Conservation (phyloP, 2,797 vertebrate species). For the Pipistrellus pipistrellus region DNA sequence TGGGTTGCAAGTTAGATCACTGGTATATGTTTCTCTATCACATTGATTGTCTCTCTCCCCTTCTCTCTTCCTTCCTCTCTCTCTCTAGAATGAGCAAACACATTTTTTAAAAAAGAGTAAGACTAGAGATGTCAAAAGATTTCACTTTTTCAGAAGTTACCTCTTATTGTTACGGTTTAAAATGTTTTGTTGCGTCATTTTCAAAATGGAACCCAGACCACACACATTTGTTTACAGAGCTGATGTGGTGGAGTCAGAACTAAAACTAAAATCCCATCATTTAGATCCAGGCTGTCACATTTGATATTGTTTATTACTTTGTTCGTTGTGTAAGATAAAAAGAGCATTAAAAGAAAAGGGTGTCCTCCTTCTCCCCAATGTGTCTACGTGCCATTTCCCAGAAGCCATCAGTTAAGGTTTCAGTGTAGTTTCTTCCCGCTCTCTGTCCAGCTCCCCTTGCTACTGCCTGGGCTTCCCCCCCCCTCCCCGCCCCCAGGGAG, state of each 20-base stretch:
- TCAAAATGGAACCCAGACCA: background rate
- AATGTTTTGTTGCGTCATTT: background rate
- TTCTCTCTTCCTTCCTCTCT: too few relatives aligned
- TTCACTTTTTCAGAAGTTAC: background rate
- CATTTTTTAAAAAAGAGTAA: background rate
- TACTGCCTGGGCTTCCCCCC: background rate
- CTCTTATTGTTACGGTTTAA: background rate
- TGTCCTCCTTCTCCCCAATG: background rate
- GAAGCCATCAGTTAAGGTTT: background rate
- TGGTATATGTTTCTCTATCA: too few relatives aligned
- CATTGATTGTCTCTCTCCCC: too few relatives aligned
- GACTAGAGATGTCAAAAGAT: background rate
- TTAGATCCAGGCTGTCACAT: background rate
- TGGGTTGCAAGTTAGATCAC: too few relatives aligned
- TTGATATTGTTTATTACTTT: background rate
- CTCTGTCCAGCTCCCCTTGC: too few relatives aligned
- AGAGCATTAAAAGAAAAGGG: background rate
- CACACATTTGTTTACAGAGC: background rate
- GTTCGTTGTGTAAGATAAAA: background rate
- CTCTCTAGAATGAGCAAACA: too few relatives aligned
- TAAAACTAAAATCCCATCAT: background rate
- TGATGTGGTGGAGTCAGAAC: background rate
- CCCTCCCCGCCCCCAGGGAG: rapidly evolving
- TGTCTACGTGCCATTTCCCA: background rate
- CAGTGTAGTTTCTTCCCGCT: rapidly evolving